These are phyloP conservation scores for Byasa hedistus DNA, from an alignment of 2,888 invertebrate species.

Conservation along the genomic window DNA sequence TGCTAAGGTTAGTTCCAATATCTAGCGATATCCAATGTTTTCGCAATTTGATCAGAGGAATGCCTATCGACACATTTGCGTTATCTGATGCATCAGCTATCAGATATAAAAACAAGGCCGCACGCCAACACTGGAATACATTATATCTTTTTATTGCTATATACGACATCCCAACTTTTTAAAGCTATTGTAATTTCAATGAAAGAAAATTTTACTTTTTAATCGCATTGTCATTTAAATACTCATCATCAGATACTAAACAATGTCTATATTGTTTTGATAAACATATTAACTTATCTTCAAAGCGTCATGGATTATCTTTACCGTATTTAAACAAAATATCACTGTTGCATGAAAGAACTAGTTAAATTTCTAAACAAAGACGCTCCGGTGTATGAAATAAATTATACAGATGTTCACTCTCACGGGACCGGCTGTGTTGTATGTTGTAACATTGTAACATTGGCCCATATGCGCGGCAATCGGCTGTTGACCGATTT, in stretches of 20 bases:
- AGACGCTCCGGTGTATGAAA: constrained; percentile 1
- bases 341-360: neutral
- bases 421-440: constrained; percentile 21
- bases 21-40: neutral
- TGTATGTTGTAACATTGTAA: constrained; percentile 41
- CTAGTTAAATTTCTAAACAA: constrained; percentile 9
- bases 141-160: no score
- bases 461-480: constrained; percentile 65
- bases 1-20: no score
- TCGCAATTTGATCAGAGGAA: neutral
- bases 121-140: no score
- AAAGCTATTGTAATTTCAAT: no score
- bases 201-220: no score
- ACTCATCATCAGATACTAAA: no score
- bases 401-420: constrained; percentile 16
- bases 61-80: neutral
- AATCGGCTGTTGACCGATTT: constrained; percentile 64
- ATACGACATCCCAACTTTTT: no score
- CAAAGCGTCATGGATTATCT: no score
- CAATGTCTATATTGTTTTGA: no score
- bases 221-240: no score
- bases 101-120: no score
- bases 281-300: no score
- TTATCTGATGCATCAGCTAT: neutral
- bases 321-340: neutral